Conservation (phyloP, 2,888 invertebrate species). For the Sarcophaga subvicina region DNA sequence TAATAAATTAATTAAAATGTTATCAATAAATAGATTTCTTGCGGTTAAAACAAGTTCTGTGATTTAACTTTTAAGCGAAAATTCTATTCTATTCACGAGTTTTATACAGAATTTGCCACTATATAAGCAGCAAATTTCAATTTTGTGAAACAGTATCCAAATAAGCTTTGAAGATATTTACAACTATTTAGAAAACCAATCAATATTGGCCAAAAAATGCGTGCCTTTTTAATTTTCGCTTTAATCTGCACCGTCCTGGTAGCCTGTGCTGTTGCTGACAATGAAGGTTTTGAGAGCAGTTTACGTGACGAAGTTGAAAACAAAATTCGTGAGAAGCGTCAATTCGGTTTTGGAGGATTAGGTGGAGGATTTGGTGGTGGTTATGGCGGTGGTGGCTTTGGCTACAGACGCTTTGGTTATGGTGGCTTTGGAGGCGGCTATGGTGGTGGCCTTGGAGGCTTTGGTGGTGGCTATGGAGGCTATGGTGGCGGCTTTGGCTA, state of each 20-base stretch:
- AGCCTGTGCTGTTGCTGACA: background rate
- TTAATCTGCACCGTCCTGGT: conserved; percentile 18
- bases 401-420: no score
- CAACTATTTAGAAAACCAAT: background rate
- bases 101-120: background rate
- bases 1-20: no score
- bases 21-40: background rate
- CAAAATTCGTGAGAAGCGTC: conserved; percentile 38
- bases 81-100: no score
- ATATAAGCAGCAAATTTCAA: conserved; percentile 17
- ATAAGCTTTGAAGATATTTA: conserved; percentile 6
- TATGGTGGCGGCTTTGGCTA: conserved; percentile 15
- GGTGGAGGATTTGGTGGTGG: background rate
- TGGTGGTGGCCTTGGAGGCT: background rate
- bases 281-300: background rate
- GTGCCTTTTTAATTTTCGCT: conserved; percentile 1
- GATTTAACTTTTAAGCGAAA: background rate
- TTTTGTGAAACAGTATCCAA: background rate
- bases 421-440: conserved; percentile 13
- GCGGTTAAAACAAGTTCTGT: conserved; percentile 12
- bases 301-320: conserved; percentile 5
- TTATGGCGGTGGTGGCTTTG: background rate
- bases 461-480: background rate
- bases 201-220: conserved; percentile 36
- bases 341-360: background rate